Evolutionary conservation across 2,113 vertebrate species (phyloP).

Genomic region (Eptatretus burgeri): DNA sequence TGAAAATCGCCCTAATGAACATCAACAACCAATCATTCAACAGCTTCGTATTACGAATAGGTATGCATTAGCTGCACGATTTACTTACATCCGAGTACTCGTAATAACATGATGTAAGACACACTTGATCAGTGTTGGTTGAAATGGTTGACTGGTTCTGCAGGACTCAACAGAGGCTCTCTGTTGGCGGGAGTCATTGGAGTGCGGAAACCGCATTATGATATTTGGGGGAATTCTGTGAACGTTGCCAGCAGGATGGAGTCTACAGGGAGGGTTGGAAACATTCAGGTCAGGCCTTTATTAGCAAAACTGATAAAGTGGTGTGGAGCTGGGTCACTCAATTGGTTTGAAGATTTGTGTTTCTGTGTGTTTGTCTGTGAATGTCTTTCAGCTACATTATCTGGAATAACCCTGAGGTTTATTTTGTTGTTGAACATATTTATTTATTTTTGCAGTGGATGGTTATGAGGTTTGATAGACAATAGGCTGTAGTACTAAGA

Average conservation of each 20-base stretch:
- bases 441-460: too few relatives aligned
- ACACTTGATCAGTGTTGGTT: background rate
- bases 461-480: too few relatives aligned
- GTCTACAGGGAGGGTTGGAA: slow-evolving; percentile 73
- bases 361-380: too few relatives aligned
- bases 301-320: background rate
- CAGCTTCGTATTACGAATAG: slow-evolving; percentile 91
- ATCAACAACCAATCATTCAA: slow-evolving; percentile 97
- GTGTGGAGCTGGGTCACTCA: too few relatives aligned
- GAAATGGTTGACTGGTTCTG: background rate
- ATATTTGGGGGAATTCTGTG: slow-evolving; percentile 92
- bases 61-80: slow-evolving; percentile 13
- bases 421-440: too few relatives aligned
- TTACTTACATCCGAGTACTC: background rate
- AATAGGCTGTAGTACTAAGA: too few relatives aligned
- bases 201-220: slow-evolving; percentile 68
- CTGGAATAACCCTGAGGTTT: too few relatives aligned
- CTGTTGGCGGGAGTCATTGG: slow-evolving; percentile 74
- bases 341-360: too few relatives aligned
- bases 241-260: slow-evolving; percentile 95
- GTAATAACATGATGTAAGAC: background rate
- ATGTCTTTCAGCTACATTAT: too few relatives aligned
- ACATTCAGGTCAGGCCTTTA: slow-evolving; percentile 38
- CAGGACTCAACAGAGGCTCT: slow-evolving; percentile 68
- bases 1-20: slow-evolving; percentile 72